These are phyloP conservation scores for Bembecia ichneumoniformis DNA, from an alignment of 2,888 invertebrate genomes.

Conservation along the genomic window DNA sequence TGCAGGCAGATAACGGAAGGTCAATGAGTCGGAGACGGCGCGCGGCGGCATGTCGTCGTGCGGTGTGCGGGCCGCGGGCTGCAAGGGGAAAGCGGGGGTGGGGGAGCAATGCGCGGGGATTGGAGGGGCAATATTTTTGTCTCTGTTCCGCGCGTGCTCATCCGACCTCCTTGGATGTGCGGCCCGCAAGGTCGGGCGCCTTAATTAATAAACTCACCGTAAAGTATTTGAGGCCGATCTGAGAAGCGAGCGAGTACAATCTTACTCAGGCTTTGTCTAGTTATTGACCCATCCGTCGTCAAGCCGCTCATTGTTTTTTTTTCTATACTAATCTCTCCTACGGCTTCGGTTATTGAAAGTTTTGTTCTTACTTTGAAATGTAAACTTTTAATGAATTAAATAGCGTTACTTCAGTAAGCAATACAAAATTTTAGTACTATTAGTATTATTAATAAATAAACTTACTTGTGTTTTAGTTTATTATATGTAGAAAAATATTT, in stretches of 20 bases:
- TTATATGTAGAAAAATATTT: no score
- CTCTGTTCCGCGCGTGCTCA: conserved; percentile 44
- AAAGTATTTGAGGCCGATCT: conserved; percentile 70
- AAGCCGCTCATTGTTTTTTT: conserved; percentile 39
- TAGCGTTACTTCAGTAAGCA: no score
- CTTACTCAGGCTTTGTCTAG: conserved; percentile 67
- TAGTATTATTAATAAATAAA: no score
- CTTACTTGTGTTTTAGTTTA: no score
- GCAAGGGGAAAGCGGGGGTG: conserved; percentile 17
- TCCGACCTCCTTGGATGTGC: conserved; percentile 54
- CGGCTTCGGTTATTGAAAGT: no score
- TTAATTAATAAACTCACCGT: conserved; percentile 73
- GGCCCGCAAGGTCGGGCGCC: conserved; percentile 70
- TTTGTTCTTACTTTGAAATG: not conserved
- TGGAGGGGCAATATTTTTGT: conserved; percentile 22
- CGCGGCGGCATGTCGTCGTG: conserved; percentile 35
- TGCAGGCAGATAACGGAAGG: conserved; percentile 66
- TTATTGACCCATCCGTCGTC: conserved; percentile 56
- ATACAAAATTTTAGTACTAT: no score
- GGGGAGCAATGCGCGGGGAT: conserved; percentile 17
- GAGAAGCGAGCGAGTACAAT: conserved; percentile 63
- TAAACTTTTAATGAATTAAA: no score
- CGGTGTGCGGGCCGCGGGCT: conserved; percentile 23
- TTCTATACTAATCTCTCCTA: conserved; percentile 16
- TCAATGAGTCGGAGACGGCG: conserved; percentile 64